Percentiles rank a stretch among this genome's conserved stretches.
Conservation (phyloP, 1,140 invertebrate genomes). For the Eumaeus atala region DNA sequence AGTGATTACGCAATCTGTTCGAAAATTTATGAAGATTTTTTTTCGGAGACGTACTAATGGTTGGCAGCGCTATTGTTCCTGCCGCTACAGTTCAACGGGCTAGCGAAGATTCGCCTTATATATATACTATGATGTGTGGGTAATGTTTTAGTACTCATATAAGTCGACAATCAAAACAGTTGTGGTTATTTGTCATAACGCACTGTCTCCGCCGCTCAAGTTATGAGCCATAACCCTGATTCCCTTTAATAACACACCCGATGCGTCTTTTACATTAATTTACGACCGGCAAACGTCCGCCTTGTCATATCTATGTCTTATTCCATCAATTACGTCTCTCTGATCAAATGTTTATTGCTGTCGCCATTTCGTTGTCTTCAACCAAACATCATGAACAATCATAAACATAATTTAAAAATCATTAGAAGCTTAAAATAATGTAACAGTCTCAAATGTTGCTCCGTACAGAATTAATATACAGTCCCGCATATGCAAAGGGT, state of each 20-base stretch:
- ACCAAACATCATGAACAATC: not conserved
- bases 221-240: conserved; percentile 68
- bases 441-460: conserved; percentile 20
- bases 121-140: too few species aligned
- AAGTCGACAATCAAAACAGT: conserved; percentile 27
- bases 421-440: not conserved
- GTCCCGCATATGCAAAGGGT: conserved; percentile 55
- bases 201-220: conserved; percentile 40
- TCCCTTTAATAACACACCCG: conserved; percentile 55
- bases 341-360: conserved; percentile 12
- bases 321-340: conserved; percentile 44
- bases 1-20: too few species aligned
- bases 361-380: not conserved
- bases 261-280: conserved; percentile 61
- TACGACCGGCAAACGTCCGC: conserved; percentile 58
- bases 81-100: too few species aligned
- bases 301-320: conserved; percentile 59
- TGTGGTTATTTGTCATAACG: conserved; percentile 45
- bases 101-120: too few species aligned
- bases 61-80: too few species aligned
- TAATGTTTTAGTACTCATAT: not conserved
- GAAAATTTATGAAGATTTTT: too few species aligned
- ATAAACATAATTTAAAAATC: conserved; percentile 9
- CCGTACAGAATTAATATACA: conserved; percentile 12
- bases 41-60: too few species aligned